Percentiles rank a stretch among this genome's conserved stretches.
Evolutionary conservation across 2,797 vertebrate genomes (phyloP).

Genomic region (Huso huso): DNA sequence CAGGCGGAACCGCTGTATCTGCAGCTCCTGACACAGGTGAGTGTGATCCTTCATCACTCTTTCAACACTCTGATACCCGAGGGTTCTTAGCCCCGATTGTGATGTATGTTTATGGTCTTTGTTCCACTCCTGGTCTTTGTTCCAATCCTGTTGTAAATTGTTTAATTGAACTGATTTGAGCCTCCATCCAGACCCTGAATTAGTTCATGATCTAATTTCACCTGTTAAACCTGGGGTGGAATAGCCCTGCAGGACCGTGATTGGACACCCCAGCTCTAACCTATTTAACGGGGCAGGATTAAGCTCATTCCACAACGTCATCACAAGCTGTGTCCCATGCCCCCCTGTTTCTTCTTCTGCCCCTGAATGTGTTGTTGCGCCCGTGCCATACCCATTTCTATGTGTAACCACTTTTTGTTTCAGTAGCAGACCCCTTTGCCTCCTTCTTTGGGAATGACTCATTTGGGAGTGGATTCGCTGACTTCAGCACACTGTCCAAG

Average conservation of each 20-base stretch:
- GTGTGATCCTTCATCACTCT: conserved; percentile 2
- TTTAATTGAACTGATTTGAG: too few species aligned
- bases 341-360: neutral
- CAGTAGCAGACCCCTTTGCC: conserved; percentile 81
- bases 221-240: neutral
- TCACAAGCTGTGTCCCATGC: neutral
- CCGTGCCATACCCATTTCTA: neutral
- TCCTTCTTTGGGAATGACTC: conserved; percentile 89
- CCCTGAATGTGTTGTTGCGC: neutral
- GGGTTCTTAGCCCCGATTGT: neutral
- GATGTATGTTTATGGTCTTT: too few species aligned
- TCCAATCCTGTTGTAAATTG: too few species aligned
- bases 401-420: conserved; percentile 19
- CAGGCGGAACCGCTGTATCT: conserved; percentile 80
- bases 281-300: neutral
- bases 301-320: too few species aligned
- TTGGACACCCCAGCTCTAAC: conserved; percentile 18
- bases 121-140: too few species aligned
- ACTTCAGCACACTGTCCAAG: conserved; percentile 85
- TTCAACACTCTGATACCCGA: too few species aligned
- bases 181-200: too few species aligned
- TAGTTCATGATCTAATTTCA: too few species aligned
- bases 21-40: conserved; percentile 77
- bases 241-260: conserved; percentile 8
- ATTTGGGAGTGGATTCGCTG: conserved; percentile 85